Evolutionary conservation across 1,140 invertebrate species (phyloP).

Genomic region (Bradysia coprophila): DNA sequence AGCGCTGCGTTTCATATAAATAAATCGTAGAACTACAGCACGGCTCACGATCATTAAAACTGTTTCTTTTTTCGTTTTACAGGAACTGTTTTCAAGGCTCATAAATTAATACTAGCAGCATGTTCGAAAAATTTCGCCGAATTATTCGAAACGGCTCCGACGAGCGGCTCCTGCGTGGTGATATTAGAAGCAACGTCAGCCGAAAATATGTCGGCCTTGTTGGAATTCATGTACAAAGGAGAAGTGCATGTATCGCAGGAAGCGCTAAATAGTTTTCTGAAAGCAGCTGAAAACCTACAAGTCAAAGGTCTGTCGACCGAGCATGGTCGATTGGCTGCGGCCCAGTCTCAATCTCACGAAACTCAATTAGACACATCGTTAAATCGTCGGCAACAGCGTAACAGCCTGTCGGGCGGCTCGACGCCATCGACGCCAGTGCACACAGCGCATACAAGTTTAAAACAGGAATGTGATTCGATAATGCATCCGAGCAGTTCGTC

Average conservation of each 20-base stretch:
- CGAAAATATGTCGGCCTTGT: slow-evolving; percentile 70
- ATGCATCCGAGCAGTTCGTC: slow-evolving; percentile 18
- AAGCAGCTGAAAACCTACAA: slow-evolving; percentile 76
- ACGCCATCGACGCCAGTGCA: slow-evolving; percentile 16
- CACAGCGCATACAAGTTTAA: slow-evolving; percentile 14
- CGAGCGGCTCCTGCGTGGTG: slow-evolving; percentile 60
- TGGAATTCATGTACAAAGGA: slow-evolving; percentile 88
- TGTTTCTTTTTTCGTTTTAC: slow-evolving; percentile 21
- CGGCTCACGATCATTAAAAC: no score
- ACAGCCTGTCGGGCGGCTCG: slow-evolving; percentile 20
- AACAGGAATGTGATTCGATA: slow-evolving; percentile 22
- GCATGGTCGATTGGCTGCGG: slow-evolving; percentile 50
- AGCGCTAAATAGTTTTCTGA: slow-evolving; percentile 71
- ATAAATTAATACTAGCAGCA: slow-evolving; percentile 78
- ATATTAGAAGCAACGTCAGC: slow-evolving; percentile 75
- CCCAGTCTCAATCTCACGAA: slow-evolving; percentile 36
- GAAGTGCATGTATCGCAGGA: slow-evolving; percentile 82
- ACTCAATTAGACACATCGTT: slow-evolving; percentile 17
- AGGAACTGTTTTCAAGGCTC: slow-evolving; percentile 81
- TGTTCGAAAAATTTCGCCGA: slow-evolving; percentile 89
- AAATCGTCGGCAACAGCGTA: slow-evolving; percentile 16
- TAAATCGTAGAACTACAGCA: no score
- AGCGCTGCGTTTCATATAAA: no score
- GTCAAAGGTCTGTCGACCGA: slow-evolving; percentile 63
- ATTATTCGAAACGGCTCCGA: slow-evolving; percentile 74